phyloP scores from a whole-genome alignment of 2,797 vertebrate species.

The Odontamblyopus lacepedii region DNA sequence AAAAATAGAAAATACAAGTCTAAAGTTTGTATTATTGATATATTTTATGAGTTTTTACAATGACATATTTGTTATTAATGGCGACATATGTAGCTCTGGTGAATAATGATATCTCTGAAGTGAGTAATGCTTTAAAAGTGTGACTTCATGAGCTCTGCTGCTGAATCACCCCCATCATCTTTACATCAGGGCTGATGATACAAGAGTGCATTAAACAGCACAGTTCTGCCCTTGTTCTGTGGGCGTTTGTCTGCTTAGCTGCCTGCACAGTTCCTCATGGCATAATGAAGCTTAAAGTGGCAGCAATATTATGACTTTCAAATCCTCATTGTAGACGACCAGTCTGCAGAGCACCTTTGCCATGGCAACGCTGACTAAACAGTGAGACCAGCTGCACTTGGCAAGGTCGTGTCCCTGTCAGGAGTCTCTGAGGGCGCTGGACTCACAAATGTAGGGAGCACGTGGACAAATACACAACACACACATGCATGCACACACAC shows the following conservation, averaged over 20 bases:
- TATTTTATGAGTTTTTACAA: neutral
- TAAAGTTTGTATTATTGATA: neutral
- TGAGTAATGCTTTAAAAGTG: neutral
- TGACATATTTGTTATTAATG: neutral
- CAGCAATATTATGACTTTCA: constrained; percentile 67
- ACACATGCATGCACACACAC: neutral
- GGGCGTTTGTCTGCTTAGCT: constrained; percentile 37
- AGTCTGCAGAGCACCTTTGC: constrained; percentile 62
- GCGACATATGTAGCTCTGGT: neutral
- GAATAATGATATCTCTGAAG: neutral
- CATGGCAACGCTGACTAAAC: constrained; percentile 68
- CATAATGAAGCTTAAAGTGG: constrained; percentile 61
- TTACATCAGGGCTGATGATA: constrained; percentile 6
- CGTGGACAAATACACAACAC: constrained; percentile 4
- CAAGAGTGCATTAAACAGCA: constrained; percentile 20
- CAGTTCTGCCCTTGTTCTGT: constrained; percentile 14
- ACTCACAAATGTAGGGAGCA: constrained; percentile 16
- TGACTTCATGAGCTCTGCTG: neutral
- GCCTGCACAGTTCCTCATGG: constrained; percentile 52
- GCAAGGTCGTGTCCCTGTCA: constrained; percentile 68
- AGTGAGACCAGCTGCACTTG: constrained; percentile 65
- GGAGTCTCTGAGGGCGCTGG: constrained; percentile 49
- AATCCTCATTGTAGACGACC: constrained; percentile 68
- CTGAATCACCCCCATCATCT: neutral
- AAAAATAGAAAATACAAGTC: neutral